Conservation (phyloP, 2,888 invertebrate genomes). For the Rapana venosa region DNA sequence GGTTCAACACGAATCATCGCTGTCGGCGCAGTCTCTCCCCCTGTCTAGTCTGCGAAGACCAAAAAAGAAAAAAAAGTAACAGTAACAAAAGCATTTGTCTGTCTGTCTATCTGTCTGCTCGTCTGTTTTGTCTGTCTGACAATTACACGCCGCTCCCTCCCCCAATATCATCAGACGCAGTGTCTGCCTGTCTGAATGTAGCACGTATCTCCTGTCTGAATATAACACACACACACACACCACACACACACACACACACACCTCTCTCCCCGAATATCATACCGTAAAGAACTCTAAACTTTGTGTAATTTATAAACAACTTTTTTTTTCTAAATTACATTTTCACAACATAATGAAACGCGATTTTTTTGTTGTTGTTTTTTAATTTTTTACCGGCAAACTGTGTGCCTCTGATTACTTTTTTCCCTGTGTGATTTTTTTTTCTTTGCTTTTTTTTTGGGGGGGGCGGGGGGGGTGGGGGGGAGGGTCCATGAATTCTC, state of each 20-base stretch:
- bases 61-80: background rate
- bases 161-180: background rate
- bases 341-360: no score
- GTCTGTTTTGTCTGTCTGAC: background rate
- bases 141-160: background rate
- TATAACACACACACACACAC: no score
- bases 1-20: constrained; percentile 16
- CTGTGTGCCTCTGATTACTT: background rate
- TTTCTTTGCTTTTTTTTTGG: background rate
- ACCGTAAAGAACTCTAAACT: background rate
- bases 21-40: background rate
- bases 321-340: background rate
- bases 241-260: background rate
- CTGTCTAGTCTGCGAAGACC: background rate
- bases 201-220: no score
- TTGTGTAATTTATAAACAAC: background rate
- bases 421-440: no score
- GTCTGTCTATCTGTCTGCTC: background rate
- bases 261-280: background rate
- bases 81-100: background rate
- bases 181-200: no score
- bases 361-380: no score
- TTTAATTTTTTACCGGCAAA: no score
- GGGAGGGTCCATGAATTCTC: no score
- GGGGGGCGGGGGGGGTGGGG: background rate